Conservation (phyloP, 35 echinoderm and acorn worm species). For the Chiridota heheva region DNA sequence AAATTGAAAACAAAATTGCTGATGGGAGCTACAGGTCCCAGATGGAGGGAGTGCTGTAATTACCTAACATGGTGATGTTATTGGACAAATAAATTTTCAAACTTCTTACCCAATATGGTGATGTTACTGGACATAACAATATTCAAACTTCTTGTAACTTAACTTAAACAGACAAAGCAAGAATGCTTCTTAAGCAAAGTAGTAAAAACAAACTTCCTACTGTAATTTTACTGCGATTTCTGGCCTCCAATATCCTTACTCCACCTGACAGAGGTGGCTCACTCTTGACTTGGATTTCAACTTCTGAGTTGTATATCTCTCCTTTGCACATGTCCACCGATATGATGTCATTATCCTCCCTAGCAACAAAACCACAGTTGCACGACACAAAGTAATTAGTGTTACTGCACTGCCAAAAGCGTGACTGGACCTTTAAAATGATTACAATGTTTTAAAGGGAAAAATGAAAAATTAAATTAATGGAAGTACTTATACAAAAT, state of each 20-base stretch:
- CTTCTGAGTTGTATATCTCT: conserved; percentile 54
- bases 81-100: no score
- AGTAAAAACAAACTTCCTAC: no score
- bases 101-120: no score
- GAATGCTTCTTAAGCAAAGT: no score
- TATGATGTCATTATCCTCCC: conserved; percentile 96
- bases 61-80: no score
- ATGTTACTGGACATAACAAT: no score
- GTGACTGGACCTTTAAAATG: conserved; percentile 61
- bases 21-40: no score
- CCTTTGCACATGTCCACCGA: conserved; percentile 96
- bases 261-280: conserved; percentile 69
- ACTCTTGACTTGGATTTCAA: conserved; percentile 64
- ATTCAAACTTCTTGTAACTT: no score
- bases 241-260: conserved; percentile 83
- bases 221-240: conserved; percentile 81
- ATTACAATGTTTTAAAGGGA: not conserved
- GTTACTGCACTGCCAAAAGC: conserved; percentile 92
- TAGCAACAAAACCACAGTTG: conserved; percentile 94
- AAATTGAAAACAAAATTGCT: no score
- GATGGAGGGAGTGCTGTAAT: no score
- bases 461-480: not conserved
- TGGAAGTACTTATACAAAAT: not conserved
- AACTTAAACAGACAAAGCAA: no score
- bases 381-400: conserved; percentile 70